These are phyloP conservation scores for Cyanistes caeruleus DNA, from an alignment of 2,113 vertebrate species.

Conservation along the genomic window DNA sequence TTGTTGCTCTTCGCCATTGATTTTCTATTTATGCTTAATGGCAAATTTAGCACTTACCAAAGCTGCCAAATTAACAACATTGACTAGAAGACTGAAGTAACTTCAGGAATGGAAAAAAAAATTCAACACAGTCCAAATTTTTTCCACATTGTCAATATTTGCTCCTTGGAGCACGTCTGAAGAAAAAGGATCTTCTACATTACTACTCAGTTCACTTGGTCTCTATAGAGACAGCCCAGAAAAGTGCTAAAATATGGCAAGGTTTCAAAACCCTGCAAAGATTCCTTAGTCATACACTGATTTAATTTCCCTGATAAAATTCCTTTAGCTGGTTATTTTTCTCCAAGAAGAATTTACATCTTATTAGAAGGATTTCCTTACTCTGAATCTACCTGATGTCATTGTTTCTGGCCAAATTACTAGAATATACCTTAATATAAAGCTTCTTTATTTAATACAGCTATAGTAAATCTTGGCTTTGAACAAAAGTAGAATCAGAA, in stretches of 20 bases:
- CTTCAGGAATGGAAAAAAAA: background rate
- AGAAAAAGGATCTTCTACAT: background rate
- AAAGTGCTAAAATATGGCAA: background rate
- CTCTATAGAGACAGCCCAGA: background rate
- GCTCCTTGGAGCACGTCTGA: background rate
- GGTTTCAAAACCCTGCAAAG: conserved; percentile 1
- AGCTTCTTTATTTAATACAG: background rate
- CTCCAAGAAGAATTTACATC: background rate
- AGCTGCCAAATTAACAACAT: background rate
- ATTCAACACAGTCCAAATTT: background rate
- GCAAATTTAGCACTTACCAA: conserved; percentile 5
- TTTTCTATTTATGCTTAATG: background rate
- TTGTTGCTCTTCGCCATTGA: background rate
- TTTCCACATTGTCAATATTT: background rate
- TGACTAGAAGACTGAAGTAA: background rate
- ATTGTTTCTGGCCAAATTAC: background rate
- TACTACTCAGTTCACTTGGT: background rate
- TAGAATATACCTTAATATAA: background rate
- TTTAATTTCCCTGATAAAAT: background rate
- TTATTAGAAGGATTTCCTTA: background rate
- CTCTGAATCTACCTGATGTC: background rate
- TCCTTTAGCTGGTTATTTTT: background rate
- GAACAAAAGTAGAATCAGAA: background rate
- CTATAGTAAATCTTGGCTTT: background rate
- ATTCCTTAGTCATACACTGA: conserved; percentile 6